Evolutionary conservation across 2,888 invertebrate species (phyloP), one percentile per base, ranked within the genome.

Genomic region (Hypena proboscidalis): DNA sequence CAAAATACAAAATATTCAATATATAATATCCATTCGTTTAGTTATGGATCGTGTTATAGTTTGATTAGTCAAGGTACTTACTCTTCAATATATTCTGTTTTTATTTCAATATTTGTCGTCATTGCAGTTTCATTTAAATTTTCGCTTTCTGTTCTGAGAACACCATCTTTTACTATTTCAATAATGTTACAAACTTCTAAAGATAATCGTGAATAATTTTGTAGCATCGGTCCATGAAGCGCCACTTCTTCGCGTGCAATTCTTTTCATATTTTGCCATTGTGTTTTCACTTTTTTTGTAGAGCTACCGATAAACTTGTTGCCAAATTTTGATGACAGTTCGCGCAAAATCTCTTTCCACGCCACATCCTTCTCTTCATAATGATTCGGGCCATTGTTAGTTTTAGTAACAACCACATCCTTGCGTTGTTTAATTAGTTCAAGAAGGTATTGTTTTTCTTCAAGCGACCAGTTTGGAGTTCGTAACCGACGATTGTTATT

Each of bases 241-340:
- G 82, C 53, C 21, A 89, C 79, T 59, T 91, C 90, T 52, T 89
- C 88, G 2, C 90, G 85, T 4, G 90, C 90, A 32, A 89, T 84
- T 8, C 89, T 79, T 64, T 90, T 91, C 90, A 91, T 91, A 49
- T 90, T 90, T 58, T 90, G 90, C 91, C 91, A 91, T 55, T 90
- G 90, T 2, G 89, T 90, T 58, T 90, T 90, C 22, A 91, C 83
- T 70, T 90, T 90, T 54, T 90, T 90, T 14, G 82, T 83, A 9
- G 87, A 84, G 51, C 80, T 88, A 7, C 71, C 79, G 26, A 70
- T 68, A 62, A 90, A 90, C 57, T 90, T 91, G 37, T 66, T 73
- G 2, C 90, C 90, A 35, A 85, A 90, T 53, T 74, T 84, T n/a
- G 57, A 40, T 1, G 75, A 68, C 36, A 91, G 64, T 43, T 81